A percentile compares a stretch with the other conserved stretches of the same genome.
Evolutionary conservation across 2,113 vertebrate genomes (phyloP).

Genomic region (Pandion haliaetus): DNA sequence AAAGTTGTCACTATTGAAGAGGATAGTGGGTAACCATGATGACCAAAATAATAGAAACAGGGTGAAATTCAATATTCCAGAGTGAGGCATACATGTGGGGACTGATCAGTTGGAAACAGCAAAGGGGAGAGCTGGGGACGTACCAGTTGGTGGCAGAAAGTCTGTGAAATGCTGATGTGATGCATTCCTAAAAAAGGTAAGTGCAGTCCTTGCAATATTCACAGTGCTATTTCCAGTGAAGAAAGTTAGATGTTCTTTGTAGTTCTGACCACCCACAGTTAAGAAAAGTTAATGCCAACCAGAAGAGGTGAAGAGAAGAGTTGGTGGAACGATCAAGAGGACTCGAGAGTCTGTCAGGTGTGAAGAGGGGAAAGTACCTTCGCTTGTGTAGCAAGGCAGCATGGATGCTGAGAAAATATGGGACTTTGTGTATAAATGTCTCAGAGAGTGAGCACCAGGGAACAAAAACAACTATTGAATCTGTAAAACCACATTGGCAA

Average conservation of each 20-base stretch:
- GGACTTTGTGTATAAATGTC: background rate
- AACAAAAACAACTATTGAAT: background rate
- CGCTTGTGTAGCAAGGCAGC: background rate
- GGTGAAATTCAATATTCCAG: background rate
- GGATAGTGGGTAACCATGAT: background rate
- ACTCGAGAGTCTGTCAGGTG: background rate
- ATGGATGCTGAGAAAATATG: background rate
- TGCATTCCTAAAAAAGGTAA: background rate
- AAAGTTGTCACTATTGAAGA: background rate
- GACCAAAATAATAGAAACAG: background rate
- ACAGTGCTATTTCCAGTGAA: background rate
- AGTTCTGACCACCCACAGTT: background rate
- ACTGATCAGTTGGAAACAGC: background rate
- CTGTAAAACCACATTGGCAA: background rate
- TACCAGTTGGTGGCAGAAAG: background rate
- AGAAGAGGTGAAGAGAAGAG: background rate
- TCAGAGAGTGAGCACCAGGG: background rate
- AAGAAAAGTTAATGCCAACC: background rate
- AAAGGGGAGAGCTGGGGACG: background rate
- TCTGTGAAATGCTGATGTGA: conserved; percentile 23
- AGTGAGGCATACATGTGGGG: background rate
- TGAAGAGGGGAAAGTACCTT: background rate
- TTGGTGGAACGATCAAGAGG: background rate
- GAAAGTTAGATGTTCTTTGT: background rate
- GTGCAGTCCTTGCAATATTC: background rate